Evolutionary conservation across 2,113 vertebrate species (phyloP).

Genomic region (Vulpes ferrilata): DNA sequence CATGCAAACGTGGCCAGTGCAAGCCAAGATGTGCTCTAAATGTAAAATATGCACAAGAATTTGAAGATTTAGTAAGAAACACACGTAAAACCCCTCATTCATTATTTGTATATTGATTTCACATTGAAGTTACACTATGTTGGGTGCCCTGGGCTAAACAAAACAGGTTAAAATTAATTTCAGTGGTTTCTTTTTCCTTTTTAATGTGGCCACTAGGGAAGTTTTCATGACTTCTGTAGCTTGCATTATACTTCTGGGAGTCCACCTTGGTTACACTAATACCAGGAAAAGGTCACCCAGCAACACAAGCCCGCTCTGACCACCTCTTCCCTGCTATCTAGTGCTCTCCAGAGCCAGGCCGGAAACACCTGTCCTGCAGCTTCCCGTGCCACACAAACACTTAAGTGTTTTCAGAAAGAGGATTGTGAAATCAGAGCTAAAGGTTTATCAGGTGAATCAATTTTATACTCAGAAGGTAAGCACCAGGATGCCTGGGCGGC

Average conservation of each 20-base stretch:
- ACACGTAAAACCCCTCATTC: neutral
- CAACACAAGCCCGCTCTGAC: neutral
- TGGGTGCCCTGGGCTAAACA: neutral
- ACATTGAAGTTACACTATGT: neutral
- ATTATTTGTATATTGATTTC: neutral
- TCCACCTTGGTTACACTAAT: neutral
- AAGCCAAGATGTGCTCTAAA: neutral
- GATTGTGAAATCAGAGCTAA: slow-evolving; percentile 34
- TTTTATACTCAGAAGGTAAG: neutral
- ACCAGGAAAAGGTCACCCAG: neutral
- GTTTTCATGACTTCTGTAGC: neutral
- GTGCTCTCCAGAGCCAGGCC: neutral
- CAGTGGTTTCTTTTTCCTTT: neutral
- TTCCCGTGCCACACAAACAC: slow-evolving; percentile 45
- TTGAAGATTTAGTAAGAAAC: neutral
- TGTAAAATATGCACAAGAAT: neutral
- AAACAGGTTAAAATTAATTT: neutral
- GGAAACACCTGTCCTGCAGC: slow-evolving; percentile 68
- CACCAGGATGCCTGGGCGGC: no score
- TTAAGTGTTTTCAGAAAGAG: neutral
- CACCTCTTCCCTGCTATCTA: neutral
- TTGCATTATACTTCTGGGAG: neutral
- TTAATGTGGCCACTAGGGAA: neutral
- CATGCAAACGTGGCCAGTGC: neutral
- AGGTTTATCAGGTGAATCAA: neutral